Conservation (phyloP, 2,113 vertebrate species). For the Asarcornis scutulata region DNA sequence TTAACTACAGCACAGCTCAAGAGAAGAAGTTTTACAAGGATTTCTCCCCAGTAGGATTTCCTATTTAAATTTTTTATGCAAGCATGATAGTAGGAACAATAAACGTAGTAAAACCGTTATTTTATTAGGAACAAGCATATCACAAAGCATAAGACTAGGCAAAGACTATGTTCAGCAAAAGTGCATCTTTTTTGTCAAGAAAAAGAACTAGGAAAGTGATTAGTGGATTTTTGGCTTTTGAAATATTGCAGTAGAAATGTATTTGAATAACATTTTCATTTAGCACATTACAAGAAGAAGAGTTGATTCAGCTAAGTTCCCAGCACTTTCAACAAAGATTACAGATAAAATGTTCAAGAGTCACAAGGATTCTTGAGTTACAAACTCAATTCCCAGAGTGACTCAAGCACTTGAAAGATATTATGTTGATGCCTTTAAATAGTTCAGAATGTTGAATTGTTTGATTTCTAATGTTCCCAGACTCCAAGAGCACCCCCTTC, state of each 20-base stretch:
- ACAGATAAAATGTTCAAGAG: background rate
- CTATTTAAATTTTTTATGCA: slow-evolving; percentile 7
- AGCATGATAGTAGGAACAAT: slow-evolving; percentile 4
- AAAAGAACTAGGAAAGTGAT: background rate
- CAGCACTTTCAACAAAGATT: background rate
- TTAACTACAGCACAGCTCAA: background rate
- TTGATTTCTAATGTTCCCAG: background rate
- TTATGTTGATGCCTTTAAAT: background rate
- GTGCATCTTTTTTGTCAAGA: background rate
- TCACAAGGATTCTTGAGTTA: background rate
- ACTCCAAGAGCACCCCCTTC: background rate
- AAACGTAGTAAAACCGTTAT: background rate
- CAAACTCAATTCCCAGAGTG: background rate
- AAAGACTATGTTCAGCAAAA: slow-evolving; percentile 2
- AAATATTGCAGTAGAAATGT: background rate
- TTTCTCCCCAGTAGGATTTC: background rate
- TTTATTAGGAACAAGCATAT: slow-evolving; percentile 10
- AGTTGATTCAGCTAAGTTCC: background rate
- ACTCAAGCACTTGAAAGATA: background rate
- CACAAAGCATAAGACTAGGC: background rate
- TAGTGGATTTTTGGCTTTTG: background rate
- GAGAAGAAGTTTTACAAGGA: background rate
- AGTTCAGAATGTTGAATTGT: background rate
- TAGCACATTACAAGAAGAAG: background rate
- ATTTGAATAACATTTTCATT: background rate